These are phyloP conservation scores for Lophotis ruficrista DNA, from an alignment of 2,113 vertebrate genomes.

Conservation along the genomic window DNA sequence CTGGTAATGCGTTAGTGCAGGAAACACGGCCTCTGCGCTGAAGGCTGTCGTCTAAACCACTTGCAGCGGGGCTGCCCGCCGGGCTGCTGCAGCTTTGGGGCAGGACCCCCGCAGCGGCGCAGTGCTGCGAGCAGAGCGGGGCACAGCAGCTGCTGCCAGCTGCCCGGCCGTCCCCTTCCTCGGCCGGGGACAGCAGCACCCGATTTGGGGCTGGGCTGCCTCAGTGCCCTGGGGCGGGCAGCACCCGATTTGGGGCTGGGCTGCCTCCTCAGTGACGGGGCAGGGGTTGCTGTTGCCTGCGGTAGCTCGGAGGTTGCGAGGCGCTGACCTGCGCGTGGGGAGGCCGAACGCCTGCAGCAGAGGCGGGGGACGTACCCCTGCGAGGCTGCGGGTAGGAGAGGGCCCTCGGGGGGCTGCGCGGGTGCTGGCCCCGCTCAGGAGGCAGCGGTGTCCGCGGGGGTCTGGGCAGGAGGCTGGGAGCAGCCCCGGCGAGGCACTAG, in stretches of 20 bases:
- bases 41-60: neutral
- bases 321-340: constrained; percentile 33
- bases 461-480: neutral
- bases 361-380: neutral
- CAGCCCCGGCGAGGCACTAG: neutral
- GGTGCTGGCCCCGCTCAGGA: neutral
- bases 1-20: neutral
- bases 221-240: neutral
- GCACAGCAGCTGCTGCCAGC: neutral
- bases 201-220: neutral
- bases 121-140: neutral
- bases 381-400: neutral
- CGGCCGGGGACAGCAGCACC: neutral
- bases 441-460: neutral
- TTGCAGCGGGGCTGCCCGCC: neutral
- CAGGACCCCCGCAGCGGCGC: neutral
- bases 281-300: neutral
- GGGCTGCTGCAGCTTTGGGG: neutral
- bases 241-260: neutral
- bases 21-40: fast-evolving
- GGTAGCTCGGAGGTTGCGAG: neutral
- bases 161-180: neutral
- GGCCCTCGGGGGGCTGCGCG: fast-evolving
- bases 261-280: neutral
- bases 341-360: constrained; percentile 5